Evolutionary conservation across 2,797 vertebrate species (phyloP).

Genomic region (Rhinoraja longicauda): DNA sequence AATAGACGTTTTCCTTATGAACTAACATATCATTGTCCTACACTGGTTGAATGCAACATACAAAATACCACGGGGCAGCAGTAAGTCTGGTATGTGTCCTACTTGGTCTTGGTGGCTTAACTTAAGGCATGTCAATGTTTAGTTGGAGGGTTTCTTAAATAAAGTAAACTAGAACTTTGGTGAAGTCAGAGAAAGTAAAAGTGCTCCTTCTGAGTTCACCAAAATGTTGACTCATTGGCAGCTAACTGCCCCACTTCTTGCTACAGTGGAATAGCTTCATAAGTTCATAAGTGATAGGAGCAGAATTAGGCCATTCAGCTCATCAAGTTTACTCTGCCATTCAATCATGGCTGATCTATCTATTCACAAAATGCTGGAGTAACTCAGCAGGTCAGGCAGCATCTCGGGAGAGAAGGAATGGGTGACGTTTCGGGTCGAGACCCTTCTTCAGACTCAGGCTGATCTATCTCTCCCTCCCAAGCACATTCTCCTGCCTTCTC

Average conservation of each 20-base stretch:
- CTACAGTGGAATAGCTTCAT: neutral
- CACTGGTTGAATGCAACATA: neutral
- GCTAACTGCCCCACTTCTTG: neutral
- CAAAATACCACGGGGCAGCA: neutral
- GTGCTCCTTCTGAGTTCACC: neutral
- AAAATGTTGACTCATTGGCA: neutral
- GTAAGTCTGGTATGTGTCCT: neutral
- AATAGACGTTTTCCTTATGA: neutral
- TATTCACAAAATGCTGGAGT: too few species aligned
- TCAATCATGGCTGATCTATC: too few species aligned
- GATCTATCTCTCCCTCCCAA: too few species aligned
- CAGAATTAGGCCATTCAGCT: too few species aligned
- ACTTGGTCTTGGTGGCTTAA: neutral
- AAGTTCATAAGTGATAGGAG: too few species aligned
- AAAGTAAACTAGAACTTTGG: neutral
- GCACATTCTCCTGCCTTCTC: too few species aligned
- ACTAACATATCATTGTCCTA: neutral
- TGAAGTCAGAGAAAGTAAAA: neutral
- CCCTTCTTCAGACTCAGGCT: too few species aligned
- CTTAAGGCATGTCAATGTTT: neutral
- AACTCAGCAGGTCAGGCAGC: too few species aligned
- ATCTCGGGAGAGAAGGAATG: too few species aligned
- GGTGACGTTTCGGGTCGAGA: too few species aligned
- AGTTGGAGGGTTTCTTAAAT: neutral
- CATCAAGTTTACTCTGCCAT: too few species aligned